Evolutionary conservation across 2,797 vertebrate species (phyloP), one percentile per base, ranked within the genome.

Genomic region (Syngnathus rostellatus): DNA sequence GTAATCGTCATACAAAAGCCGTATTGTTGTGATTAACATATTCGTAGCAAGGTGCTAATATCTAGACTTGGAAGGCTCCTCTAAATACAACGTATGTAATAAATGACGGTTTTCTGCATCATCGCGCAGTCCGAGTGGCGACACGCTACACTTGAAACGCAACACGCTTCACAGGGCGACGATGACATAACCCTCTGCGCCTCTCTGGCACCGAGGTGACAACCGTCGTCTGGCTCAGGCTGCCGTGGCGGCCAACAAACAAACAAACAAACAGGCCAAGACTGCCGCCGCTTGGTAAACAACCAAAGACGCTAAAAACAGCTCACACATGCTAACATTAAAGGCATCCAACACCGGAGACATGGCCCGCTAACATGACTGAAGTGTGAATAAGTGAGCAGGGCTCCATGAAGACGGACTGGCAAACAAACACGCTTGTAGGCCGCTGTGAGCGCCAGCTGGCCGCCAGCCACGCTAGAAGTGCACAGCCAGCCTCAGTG

Each of bases 401-500:
- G 6, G 55, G 55, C 55, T 57, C 55, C 55, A 57, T 37, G 39
- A 54, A 55, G 62, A 64, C 39, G 61, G 48, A 50, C 38, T 69
- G 68, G 78, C 71, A 68, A 68, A 71, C 81, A 71, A 88, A 84
- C 75, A 67, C 48, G 71, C 53, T 72, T 73, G 70, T 66, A 76
- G 86, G 89, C 41, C 93, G 91, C 92, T 25, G 88, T 92, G 90
- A 75, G 77, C 83, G 75, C 83, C 74, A 77, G 86, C 87, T 94
- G 92, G 93, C 93, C 81, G 79, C 63, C 70, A 68, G 89, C 93
- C 93, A 93, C 68, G 85, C 77, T 70, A 85, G 90, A 91, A 92
- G 88, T 89, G 86, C 87, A 88, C 90, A 80, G 87, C 83, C 82
- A 81, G 78, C 73, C 83, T 45, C 41, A 23, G 69, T 83, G 81